Evolutionary conservation across 1,140 invertebrate species (phyloP).

Genomic region (Bursaphelenchus mucronatus): DNA sequence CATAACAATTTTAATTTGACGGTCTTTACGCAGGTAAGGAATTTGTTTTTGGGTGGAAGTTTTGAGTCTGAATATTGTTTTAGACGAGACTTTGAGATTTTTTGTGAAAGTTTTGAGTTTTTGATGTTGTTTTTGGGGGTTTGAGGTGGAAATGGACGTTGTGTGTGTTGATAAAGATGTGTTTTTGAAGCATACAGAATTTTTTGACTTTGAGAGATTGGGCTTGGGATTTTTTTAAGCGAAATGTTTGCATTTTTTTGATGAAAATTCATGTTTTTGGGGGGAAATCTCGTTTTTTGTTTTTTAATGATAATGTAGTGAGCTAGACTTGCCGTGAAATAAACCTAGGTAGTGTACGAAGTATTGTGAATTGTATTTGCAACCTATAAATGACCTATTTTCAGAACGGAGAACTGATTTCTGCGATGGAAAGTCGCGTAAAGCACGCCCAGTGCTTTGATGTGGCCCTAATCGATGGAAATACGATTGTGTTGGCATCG

Average conservation of each 20-base stretch:
- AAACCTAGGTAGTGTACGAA: no score
- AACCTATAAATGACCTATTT: no score
- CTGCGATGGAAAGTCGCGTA: slow-evolving; percentile 77
- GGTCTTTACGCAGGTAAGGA: slow-evolving; percentile 73
- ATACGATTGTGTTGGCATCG: slow-evolving; percentile 88
- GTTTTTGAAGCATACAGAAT: slow-evolving; percentile 77
- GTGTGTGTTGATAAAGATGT: slow-evolving; percentile 78
- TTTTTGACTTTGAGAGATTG: no score
- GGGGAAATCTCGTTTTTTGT: no score
- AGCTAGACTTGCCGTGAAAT: no score
- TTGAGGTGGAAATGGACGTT: slow-evolving; percentile 56
- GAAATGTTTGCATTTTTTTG: no score
- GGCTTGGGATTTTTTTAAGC: no score
- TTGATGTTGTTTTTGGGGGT: not conserved
- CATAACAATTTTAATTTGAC: slow-evolving; percentile 99
- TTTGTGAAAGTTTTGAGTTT: no score
- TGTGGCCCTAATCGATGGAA: slow-evolving; percentile 93
- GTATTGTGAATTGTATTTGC: no score
- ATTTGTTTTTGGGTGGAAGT: slow-evolving; percentile 59
- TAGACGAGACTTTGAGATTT: slow-evolving; percentile 75
- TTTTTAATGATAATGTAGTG: no score
- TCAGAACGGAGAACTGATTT: no score
- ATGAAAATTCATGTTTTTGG: slow-evolving; percentile 61
- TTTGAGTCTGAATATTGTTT: slow-evolving; percentile 78
- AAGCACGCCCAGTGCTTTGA: slow-evolving; percentile 99